Evolutionary conservation across 2,797 vertebrate genomes (phyloP), one percentile per base, ranked within the genome.

Genomic region (Limnodromus scolopaceus): DNA sequence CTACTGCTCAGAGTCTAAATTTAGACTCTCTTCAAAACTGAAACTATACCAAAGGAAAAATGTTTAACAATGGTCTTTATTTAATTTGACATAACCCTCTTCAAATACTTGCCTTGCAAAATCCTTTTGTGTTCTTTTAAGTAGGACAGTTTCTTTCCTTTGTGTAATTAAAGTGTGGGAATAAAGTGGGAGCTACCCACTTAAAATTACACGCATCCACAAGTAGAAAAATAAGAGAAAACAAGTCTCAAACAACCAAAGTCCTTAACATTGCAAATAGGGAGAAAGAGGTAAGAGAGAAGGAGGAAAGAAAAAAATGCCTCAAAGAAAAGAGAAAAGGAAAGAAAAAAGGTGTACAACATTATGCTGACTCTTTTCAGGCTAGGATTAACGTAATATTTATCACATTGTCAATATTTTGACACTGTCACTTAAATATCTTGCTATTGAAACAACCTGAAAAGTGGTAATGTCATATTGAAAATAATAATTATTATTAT

Each of bases 41-140:
- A 85, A 95, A 94, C 61, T 84, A 75, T 84, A 81, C n/a, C 27
- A 24, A 43, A 83, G 54, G 24, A 92, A 94, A 89, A 54, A 13
- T 0, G 1, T 66, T 92, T 87, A 84, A 96, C 64, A 91, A 83
- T 93, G 68, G 86, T 69, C 77, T 84, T 93, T 86, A 77, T 94
- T 95, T 95, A 76, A 91, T 93, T 81, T 90, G 90, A 95, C 91
- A 89, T 55, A 72, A 69, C 36, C 85, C 58, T 93, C 81, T 94
- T 96, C 11, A 43, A 84, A 63, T 38, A 87, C 63, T 87, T 87
- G 28, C 74, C 55, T 65, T 63, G 58, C 61, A 96, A 93, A 93
- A 90, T 60, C 25, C 88, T 89, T 95, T 92, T 82, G 68, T 75
- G 49, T 48, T 89, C 48, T 76, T 92, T 68, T 57, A 97, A 93